Percentiles rank a stretch among this genome's conserved stretches.
Conservation (phyloP, 2,797 vertebrate species). For the Sorex maritimensis region DNA sequence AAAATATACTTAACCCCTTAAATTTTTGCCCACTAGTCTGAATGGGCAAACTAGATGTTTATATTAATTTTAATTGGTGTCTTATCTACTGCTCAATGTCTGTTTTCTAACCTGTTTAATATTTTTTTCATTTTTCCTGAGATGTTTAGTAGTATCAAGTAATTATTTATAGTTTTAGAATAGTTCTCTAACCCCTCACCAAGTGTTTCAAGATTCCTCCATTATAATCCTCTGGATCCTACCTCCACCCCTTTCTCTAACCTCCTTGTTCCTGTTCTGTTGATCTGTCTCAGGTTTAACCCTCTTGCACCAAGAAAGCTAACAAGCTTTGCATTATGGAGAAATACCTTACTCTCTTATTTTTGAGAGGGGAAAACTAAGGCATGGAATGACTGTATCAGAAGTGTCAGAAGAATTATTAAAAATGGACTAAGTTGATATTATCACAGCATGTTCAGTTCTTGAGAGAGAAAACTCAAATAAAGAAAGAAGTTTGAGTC, state of each 20-base stretch:
- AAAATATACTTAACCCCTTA: neutral
- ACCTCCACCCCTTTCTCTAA: no score
- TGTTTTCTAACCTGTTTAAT: no score
- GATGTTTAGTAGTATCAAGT: no score
- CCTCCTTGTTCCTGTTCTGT: no score
- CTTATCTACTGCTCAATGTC: neutral
- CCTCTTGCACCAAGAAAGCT: neutral
- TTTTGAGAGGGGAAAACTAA: neutral
- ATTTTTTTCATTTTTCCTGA: no score
- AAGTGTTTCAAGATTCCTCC: no score
- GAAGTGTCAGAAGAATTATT: neutral
- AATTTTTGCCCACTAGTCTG: neutral
- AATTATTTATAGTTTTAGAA: no score
- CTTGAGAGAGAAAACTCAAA: slow-evolving; percentile 4
- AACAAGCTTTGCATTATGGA: neutral
- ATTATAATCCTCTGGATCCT: no score
- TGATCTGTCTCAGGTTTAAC: neutral
- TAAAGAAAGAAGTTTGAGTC: slow-evolving; percentile 18
- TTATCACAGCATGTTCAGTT: neutral
- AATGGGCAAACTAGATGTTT: neutral
- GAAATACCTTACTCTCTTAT: slow-evolving; percentile 21
- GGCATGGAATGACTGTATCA: neutral
- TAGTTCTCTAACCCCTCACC: no score
- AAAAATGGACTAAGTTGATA: slow-evolving; percentile 13
- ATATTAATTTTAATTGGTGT: slow-evolving; percentile 38